Conservation (phyloP, 2,113 vertebrate genomes). For the Bambusicola thoracicus region DNA sequence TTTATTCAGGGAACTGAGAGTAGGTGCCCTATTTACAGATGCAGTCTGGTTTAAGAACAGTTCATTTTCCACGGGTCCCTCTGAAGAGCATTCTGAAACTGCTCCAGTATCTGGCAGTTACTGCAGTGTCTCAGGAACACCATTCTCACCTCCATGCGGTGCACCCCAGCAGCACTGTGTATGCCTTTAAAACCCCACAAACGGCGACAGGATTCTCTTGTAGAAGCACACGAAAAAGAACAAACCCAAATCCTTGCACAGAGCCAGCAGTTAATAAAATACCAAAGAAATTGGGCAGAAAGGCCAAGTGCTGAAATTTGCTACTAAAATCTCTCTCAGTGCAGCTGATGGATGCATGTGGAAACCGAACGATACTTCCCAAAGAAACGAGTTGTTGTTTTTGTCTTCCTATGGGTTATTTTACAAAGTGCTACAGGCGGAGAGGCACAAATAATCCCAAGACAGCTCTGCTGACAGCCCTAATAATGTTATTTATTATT, state of each 20-base stretch:
- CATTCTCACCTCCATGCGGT: not conserved
- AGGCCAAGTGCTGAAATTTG: not conserved
- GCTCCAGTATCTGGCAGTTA: not conserved
- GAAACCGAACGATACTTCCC: not conserved
- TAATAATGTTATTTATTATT: slow-evolving; percentile 54
- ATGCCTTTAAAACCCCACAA: not conserved
- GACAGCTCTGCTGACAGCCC: slow-evolving; percentile 35
- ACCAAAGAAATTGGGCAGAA: not conserved
- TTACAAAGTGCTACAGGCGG: slow-evolving; percentile 19
- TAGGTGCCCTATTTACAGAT: slow-evolving; percentile 25
- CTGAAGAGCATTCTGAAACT: not conserved
- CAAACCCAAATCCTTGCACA: slow-evolving; percentile 3
- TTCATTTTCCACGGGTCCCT: not conserved
- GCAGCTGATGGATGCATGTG: not conserved
- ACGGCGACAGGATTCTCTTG: not conserved
- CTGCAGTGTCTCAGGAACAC: not conserved
- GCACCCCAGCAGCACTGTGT: not conserved
- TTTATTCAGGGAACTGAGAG: not conserved
- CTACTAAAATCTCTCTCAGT: not conserved
- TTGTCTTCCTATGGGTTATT: not conserved
- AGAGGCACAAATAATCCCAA: slow-evolving; percentile 35
- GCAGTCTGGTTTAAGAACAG: not conserved
- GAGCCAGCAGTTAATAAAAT: not conserved
- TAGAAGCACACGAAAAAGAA: not conserved
- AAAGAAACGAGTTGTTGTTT: not conserved